Conservation (phyloP, 2,888 invertebrate species). For the Drosophila neotestacea region DNA sequence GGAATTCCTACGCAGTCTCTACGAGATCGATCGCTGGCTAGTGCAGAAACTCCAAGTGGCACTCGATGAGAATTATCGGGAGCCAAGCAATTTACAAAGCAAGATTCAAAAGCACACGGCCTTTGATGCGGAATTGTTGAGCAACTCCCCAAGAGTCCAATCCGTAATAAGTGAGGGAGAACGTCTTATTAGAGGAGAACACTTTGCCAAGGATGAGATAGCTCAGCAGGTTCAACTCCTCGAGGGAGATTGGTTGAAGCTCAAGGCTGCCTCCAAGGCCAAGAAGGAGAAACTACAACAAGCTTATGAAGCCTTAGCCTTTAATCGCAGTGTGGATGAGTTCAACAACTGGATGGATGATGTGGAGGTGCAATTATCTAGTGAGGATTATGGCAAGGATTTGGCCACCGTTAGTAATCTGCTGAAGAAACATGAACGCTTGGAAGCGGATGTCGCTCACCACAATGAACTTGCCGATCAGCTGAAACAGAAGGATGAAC, state of each 20-base stretch:
- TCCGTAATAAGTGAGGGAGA: constrained; percentile 93
- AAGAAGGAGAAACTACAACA: constrained; percentile 95
- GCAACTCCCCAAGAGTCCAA: constrained; percentile 94
- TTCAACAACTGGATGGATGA: constrained; percentile 97
- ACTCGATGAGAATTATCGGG: constrained; percentile 96
- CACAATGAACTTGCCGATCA: constrained; percentile 93
- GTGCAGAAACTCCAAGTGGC: constrained; percentile 97
- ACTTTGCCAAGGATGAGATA: constrained; percentile 95
- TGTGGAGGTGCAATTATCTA: constrained; percentile 89
- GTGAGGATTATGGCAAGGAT: constrained; percentile 91
- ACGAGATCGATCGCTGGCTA: constrained; percentile 96
- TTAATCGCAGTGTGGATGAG: constrained; percentile 95
- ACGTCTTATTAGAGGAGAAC: constrained; percentile 90
- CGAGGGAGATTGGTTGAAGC: constrained; percentile 93
- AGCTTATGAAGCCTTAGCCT: constrained; percentile 95
- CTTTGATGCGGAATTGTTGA: constrained; percentile 97
- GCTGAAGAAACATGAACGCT: constrained; percentile 91
- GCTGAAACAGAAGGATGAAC: constrained; percentile 91
- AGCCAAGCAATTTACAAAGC: constrained; percentile 97
- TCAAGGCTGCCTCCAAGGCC: constrained; percentile 92
- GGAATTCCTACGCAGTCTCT: constrained; percentile 93
- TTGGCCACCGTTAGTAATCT: constrained; percentile 93
- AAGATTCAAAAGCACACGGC: constrained; percentile 98
- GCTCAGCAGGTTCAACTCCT: constrained; percentile 92
- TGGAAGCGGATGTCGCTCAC: constrained; percentile 94